Evolutionary conservation across 64 coral and sea anemone genomes (phyloP), one percentile per base, ranked within the genome.

Genomic region (Stichodactyla helianthus): DNA sequence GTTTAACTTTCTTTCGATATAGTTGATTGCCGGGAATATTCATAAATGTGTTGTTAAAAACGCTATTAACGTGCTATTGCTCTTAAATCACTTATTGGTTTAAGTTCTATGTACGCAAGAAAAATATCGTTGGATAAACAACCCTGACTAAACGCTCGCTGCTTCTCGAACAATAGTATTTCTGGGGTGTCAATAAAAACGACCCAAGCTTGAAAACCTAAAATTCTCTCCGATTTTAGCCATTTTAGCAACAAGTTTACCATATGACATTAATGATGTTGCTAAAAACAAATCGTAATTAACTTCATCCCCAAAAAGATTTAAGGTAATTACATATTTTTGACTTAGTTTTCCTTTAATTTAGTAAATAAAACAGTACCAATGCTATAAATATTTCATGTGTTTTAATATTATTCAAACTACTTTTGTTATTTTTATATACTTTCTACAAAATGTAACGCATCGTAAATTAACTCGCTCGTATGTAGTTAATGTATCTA

Each of bases 351-450:
- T 53, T 81, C 12, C 15, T 81, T 51, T 81, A 5, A 81, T 53
- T 52, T 51, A 19, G n/a, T 17, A 15, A 54, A 18, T 81, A 81
- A 81, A 81, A 81, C 78, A 81, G 53, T 53, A 20, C 12, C 52
- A 54, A 20, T 12, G 15, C 53, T 8, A 18, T 81, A 8, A 54
- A 81, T 81, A 19, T 52, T 81, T 81, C 78, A 54, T 81, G 51
- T 81, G 5, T 81, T 62, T 81, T 81, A 52, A 81, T 52, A 15
- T 53, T 81, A 81, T 81, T 81, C 52, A 51, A 81, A 81, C 78
- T 81, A 53, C 12, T n/a, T 81, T 81, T 52, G 35, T 54, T 52
- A 7, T 65, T 23, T 65, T 81, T 17, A 6, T 8, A 81, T 81
- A 15, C 18, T 81, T 81, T 54, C n/a, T 81, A 81, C 78, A 54